Percentiles rank a stretch among this genome's conserved stretches.
Conservation (phyloP, 2,113 vertebrate genomes). For the Syngnathus typhle region DNA sequence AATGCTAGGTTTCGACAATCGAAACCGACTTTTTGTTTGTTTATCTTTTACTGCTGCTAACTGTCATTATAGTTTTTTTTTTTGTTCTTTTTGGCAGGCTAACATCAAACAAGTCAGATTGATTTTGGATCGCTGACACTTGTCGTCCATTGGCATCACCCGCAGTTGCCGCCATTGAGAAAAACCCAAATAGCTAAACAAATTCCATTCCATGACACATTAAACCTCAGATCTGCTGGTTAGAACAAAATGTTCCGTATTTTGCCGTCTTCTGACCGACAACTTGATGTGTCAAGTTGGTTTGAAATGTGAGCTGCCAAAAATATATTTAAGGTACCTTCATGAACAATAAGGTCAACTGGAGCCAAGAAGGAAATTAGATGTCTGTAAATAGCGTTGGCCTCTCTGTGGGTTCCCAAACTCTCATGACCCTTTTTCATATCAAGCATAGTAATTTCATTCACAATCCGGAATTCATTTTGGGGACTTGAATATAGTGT, state of each 20-base stretch:
- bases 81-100: not conserved
- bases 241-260: not conserved
- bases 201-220: not conserved
- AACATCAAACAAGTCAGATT: not conserved
- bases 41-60: not conserved
- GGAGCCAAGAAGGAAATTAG: not conserved
- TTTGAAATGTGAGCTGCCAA: not conserved
- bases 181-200: not conserved
- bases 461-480: not conserved
- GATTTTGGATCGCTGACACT: too few species aligned
- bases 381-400: not conserved
- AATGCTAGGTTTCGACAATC: not conserved
- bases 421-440: constrained; percentile 1
- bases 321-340: constrained; percentile 3
- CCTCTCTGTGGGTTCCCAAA: not conserved
- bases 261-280: not conserved
- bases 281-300: not conserved
- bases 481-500: not conserved
- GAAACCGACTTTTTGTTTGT: not conserved
- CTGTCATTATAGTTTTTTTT: not conserved
- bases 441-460: constrained; percentile 6
- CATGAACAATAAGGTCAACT: not conserved
- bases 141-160: not conserved
- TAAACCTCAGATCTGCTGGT: not conserved
- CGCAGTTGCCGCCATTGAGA: not conserved